Conservation (phyloP, 2,113 vertebrate genomes). For the Phylloscopus trochilus region DNA sequence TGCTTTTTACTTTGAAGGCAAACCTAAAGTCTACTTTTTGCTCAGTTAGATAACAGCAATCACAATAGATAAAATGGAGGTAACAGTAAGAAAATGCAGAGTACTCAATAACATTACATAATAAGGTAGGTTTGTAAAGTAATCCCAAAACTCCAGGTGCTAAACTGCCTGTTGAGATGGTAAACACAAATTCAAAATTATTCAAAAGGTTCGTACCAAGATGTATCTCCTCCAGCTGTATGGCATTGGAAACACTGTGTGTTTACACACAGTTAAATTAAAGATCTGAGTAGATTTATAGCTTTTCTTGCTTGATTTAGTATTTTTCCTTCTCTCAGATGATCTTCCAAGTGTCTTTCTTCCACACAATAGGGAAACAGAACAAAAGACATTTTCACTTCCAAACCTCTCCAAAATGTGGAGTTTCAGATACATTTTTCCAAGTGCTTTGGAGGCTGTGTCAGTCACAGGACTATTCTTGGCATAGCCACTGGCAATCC, state of each 20-base stretch:
- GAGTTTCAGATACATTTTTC: neutral
- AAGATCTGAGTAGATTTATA: neutral
- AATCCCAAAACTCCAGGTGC: neutral
- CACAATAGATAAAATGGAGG: neutral
- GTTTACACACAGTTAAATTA: neutral
- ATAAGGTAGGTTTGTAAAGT: neutral
- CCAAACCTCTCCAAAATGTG: neutral
- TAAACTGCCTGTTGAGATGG: neutral
- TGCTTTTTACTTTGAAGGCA: neutral
- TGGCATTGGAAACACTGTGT: neutral
- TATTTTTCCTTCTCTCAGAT: neutral
- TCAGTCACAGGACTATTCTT: conserved; percentile 5
- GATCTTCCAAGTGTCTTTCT: neutral
- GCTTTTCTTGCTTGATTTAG: neutral
- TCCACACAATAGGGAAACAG: neutral
- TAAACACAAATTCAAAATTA: neutral
- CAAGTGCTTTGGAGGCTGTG: neutral
- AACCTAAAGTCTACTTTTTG: neutral
- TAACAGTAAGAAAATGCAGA: neutral
- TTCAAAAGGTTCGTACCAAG: neutral
- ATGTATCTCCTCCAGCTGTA: neutral
- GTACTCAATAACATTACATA: neutral
- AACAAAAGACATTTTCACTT: neutral
- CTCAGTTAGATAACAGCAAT: neutral
- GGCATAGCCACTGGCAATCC: neutral